These are phyloP conservation scores for Leptonema lineaticorne DNA, from an alignment of 1,140 invertebrate species.

Conservation along the genomic window DNA sequence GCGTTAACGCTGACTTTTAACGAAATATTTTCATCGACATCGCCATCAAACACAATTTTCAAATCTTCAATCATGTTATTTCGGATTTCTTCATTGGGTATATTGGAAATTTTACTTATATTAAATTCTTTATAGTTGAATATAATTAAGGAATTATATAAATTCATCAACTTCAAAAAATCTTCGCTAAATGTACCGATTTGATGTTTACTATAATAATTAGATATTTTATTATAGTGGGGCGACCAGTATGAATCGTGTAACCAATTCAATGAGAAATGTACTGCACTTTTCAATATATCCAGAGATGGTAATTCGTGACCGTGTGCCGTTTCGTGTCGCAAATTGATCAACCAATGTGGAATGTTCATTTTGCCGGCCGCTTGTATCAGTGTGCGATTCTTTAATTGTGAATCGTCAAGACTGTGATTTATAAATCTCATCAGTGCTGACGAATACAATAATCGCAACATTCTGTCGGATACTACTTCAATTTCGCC, in stretches of 20 bases:
- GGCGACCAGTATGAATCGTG: slow-evolving; percentile 56
- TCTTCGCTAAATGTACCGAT: slow-evolving; percentile 33
- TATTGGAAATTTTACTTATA: slow-evolving; percentile 48
- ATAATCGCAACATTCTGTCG: slow-evolving; percentile 57
- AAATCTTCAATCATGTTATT: slow-evolving; percentile 33
- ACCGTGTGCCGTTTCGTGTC: slow-evolving; percentile 66
- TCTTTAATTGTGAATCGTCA: slow-evolving; percentile 56
- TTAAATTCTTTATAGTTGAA: slow-evolving; percentile 37
- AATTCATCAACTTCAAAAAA: slow-evolving; percentile 43
- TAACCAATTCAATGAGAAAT: slow-evolving; percentile 62
- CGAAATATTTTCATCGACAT: neutral
- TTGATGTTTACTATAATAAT: slow-evolving; percentile 30
- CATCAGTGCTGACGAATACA: slow-evolving; percentile 64
- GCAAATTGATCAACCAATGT: slow-evolving; percentile 66
- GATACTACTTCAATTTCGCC: slow-evolving; percentile 40
- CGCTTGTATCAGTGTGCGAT: slow-evolving; percentile 58
- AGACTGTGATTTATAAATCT: slow-evolving; percentile 64
- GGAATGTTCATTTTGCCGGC: slow-evolving; percentile 62
- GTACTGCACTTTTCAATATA: slow-evolving; percentile 57
- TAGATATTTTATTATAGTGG: slow-evolving; percentile 38
- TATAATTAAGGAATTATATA: slow-evolving; percentile 45
- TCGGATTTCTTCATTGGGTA: slow-evolving; percentile 46
- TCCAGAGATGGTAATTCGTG: slow-evolving; percentile 59
- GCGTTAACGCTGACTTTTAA: neutral
- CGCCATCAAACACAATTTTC: neutral